Evolutionary conservation across 2,888 invertebrate species (phyloP), one percentile per base, ranked within the genome.

Genomic region (Pantelozetes paolii): DNA sequence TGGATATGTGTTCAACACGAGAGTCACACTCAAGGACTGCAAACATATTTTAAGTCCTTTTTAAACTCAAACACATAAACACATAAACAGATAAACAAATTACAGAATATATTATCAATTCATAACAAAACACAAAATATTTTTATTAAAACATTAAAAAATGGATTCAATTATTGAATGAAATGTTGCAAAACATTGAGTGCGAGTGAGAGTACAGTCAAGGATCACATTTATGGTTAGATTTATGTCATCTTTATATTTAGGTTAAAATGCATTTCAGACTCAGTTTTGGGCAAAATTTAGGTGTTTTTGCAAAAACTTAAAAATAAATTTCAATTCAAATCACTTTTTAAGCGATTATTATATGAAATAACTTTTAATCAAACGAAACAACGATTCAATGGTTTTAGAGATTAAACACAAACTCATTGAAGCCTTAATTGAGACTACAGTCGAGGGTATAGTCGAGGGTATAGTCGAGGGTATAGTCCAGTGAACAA

Each of bases 1-100:
- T 45, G 9, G 30, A 23, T 57, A 28, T 18, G 28, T 18, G 30
- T 30, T 13, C 28, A 57, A 57, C 57, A 57, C 57, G 57, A 57
- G 57, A 57, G 57, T 30, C 57, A 57, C 57, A 30, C 30, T 57
- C 57, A 57, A 57, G 57, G 57, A 57, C 57, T 57, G 28, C 15
- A 28, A 30, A 28, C 50, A 50, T 28, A 57, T n/a, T n/a, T n/a
- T n/a, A n/a, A n/a, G n/a, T n/a, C n/a, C n/a, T n/a, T n/a, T n/a
- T n/a, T n/a, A n/a, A n/a, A n/a, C n/a, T n/a, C n/a, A n/a, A n/a
- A n/a, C n/a, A n/a, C n/a, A n/a, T n/a, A n/a, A n/a, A n/a, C n/a
- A n/a, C n/a, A n/a, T n/a, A n/a, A n/a, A n/a, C n/a, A n/a, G n/a
- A n/a, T n/a, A n/a, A n/a, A n/a, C n/a, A n/a, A n/a, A 36, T 36